A percentile compares a stretch with the other conserved stretches of the same genome.
These are phyloP conservation scores for Epinotia demarniana DNA, from an alignment of 2,888 invertebrate species.

Conservation along the genomic window DNA sequence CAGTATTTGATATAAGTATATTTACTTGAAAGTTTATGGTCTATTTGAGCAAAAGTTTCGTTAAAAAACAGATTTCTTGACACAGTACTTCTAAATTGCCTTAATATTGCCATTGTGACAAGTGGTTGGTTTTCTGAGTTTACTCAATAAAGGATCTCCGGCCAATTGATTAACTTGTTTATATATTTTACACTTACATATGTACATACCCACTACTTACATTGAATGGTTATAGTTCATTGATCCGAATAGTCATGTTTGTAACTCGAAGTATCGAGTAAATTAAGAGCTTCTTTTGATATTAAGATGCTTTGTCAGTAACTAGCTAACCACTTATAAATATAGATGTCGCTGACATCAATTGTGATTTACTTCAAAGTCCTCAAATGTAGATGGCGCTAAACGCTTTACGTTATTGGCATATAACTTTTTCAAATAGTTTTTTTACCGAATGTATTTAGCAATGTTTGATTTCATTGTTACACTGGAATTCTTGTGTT, in stretches of 20 bases:
- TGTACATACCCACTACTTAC: too few relatives aligned
- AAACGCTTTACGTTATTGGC: background rate
- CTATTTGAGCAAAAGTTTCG: too few relatives aligned
- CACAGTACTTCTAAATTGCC: too few relatives aligned
- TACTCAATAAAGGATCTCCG: too few relatives aligned
- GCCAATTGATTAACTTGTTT: too few relatives aligned
- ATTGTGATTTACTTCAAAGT: background rate
- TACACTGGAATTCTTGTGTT: constrained; percentile 10
- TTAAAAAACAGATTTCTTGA: too few relatives aligned
- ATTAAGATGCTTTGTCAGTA: background rate
- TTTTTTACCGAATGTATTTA: background rate
- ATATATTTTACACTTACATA: too few relatives aligned
- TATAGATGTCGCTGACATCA: constrained; percentile 20
- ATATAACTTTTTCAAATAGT: too few relatives aligned
- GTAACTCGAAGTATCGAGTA: constrained; percentile 44
- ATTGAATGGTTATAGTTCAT: too few relatives aligned
- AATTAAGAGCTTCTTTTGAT: constrained; percentile 23
- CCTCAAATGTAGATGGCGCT: constrained; percentile 20
- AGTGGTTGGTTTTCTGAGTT: too few relatives aligned
- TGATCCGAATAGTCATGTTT: background rate
- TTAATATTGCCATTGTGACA: too few relatives aligned
- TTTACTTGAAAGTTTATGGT: background rate
- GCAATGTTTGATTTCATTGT: constrained; percentile 12
- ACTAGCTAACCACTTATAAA: background rate
- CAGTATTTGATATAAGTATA: background rate